Base-by-base conservation (phyloP, 2,888 invertebrate species). In the Sussaba pulchella region DNA sequence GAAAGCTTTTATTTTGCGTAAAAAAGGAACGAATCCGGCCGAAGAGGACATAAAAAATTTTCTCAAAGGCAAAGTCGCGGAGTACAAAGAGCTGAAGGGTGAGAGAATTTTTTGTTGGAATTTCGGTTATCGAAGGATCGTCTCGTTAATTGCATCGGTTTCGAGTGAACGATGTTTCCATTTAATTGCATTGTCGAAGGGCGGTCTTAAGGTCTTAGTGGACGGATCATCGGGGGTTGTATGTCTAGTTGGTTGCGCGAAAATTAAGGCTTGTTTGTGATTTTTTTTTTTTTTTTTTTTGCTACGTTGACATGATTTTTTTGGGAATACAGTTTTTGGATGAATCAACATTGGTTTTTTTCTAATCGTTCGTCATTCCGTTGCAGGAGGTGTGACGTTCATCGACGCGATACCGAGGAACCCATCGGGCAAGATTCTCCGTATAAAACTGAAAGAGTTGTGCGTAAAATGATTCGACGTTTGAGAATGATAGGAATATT, bases 21-120 rank as follows among this genome's bases (percentile, higher is more conserved):
- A 94, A 82, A 88, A 93, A 24, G 92, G 92, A 10, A 82, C 86
- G 2, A 91, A 91, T 26, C 88, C 94, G 0, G 93, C 91, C 0
- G 93, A 93, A 14, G 93, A 94, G 17, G 94, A 95, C 31, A 93
- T 97, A 4, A 90, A 94, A 63, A 92, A 94, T 0, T 96, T 94
- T 89, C 93, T 97, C 0, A 94, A 93, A 47, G 93, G 93, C 54
- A 95, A 95, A 91, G 96, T 97, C 0, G 95, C 97, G 0, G 93
- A 95, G 6, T 97, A 96, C 89, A 98, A 98, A 89, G 94, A 94
- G 85, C 93, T 98, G 19, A 87, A 75, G 85, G 92, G 92, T 91
- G 69, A 19, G 31, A 4, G 1, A n/a, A n/a, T 26, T n/a, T n/a
- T 1, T 8, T 17, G 4, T 2, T 45, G n/a, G 45, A 8, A 17